Base-by-base conservation (phyloP, 2,888 invertebrate species). In the Crocallis elinguaria region DNA sequence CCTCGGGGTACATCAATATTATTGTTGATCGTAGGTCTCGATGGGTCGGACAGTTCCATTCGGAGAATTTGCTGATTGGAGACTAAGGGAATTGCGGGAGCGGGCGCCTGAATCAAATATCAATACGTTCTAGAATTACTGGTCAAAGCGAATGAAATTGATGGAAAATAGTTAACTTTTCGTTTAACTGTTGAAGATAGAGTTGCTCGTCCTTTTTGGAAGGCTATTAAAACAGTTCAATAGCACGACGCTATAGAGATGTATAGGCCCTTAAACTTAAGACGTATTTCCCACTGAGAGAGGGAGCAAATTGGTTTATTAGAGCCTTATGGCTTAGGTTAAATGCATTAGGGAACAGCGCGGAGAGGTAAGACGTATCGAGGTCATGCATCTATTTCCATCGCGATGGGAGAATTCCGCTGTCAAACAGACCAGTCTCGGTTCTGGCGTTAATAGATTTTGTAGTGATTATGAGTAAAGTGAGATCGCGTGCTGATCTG, bases 331-430 rank as follows among this genome's bases (percentile, higher is more conserved):
- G 56, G 58, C 45, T 48, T 27, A 35, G 39, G 45, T 55, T 57
- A 59, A 66, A 58, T 36, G 63, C 60, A 60, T 66, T 59, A 66
- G 45, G 54, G 33, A 45, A 44, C 50, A 35, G 27, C 2, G 33
- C 32, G 29, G 49, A 36, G 35, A 49, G 36, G 43, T 16, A 45
- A 50, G 56, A 50, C 44, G 48, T 38, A 66, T 64, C 60, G 58
- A 61, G 66, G 67, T 49, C 63, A 49, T 14, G 36, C 46, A 54
- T 54, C 57, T 66, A 60, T 67, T 67, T 62, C 48, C 21, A 45
- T 27, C 51, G 44, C 45, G 38, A 14, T 43, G n/a, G 16, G 46
- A 27, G 43, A 29, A 39, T 46, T 66, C 59, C 57, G 56, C 51
- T 57, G 57, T 57, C 61, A 56, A 51, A 23, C 19, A 35, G 12